Base-by-base conservation (phyloP, 2,797 vertebrate species). In the Falco naumanni region DNA sequence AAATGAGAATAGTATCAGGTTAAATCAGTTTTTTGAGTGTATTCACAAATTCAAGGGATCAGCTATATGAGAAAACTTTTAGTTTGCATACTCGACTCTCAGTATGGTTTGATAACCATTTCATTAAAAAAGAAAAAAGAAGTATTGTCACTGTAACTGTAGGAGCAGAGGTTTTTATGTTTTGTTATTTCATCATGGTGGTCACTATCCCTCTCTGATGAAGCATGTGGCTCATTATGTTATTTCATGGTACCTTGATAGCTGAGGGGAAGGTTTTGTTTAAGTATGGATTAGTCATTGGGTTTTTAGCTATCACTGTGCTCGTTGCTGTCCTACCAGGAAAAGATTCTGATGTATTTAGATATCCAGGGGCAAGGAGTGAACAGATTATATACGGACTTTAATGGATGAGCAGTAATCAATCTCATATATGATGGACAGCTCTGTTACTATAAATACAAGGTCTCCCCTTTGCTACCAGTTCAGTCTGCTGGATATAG, bases 181-280 rank as follows among this genome's bases (percentile, higher is more conserved):
- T 14, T 71, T 66, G 24, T 22, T 10, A 53, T 69, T 94, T 97
- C 12, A 64, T 83, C n/a, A 7, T 54, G 31, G 53, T 87, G 31
- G 65, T 61, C 9, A 29, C 72, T 86, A 3, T 43, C 29, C 24
- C 53, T 77, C 65, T 57, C 24, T 86, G 43, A 59, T 68, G 65
- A 94, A 91, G 13, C 24, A 17, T 61, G 53, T 77, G 51, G 41
- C 14, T 91, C 17, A 17, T 86, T 94, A 29, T 85, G 14, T 59
- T 87, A 11, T 87, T 85, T 91, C n/a, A n/a, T 87, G 26, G 33
- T 90, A 57, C 65, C n/a, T 76, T 87, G 53, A 53, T 51, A 81
- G 77, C 94, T 75, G 61, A 89, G 29, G 72, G 71, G 65, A 77
- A 84, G 29, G 26, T 68, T 94, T 94, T 87, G 68, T 80, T 93